Evolutionary conservation across 2,888 invertebrate species (phyloP), one percentile per base, ranked within the genome.

Genomic region (Vannuccia rotundouncinata): DNA sequence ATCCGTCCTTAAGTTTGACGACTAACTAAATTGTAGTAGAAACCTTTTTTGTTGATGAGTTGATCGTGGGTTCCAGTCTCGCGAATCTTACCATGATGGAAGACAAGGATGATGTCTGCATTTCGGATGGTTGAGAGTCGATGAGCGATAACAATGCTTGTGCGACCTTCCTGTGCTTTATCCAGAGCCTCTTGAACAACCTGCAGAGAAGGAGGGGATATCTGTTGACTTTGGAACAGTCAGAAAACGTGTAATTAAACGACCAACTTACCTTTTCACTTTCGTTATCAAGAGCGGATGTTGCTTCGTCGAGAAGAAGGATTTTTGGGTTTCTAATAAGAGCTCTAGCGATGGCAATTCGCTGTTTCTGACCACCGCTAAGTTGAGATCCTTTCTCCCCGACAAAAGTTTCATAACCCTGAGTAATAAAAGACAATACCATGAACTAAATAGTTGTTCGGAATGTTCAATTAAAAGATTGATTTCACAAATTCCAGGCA

Each of bases 311-410:
- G 73, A 91, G 85, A 13, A 91, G 86, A 22, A 91, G 85, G 66
- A 91, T 87, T 83, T 88, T 88, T 0, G 91, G 91, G 84, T 90
- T 90, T 77, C 88, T 83, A 0, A 94, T 91, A 79, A 94, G 86
- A 0, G 94, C 94, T 76, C 94, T 89, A 0, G 94, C 94, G 81
- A 94, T 93, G 17, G 94, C 94, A 1, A 86, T 85, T 29, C 86
- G 82, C 81, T 86, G 86, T 80, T 88, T 88, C 83, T 88, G 89
- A 59, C 89, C 89, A 1, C 89, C 89, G 81, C 87, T 87, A 22
- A 89, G 83, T 83, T 89, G 89, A 22, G 86, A 86, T 13, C 89
- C 89, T 80, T 86, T 86, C 66, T 85, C 86, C n/a, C 87, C 87
- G 0, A 87, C 86, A 31, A 83, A 82, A 1, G 87, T 87, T 5